Base-by-base conservation (phyloP, 2,888 invertebrate species). In the Athalia cordata region DNA sequence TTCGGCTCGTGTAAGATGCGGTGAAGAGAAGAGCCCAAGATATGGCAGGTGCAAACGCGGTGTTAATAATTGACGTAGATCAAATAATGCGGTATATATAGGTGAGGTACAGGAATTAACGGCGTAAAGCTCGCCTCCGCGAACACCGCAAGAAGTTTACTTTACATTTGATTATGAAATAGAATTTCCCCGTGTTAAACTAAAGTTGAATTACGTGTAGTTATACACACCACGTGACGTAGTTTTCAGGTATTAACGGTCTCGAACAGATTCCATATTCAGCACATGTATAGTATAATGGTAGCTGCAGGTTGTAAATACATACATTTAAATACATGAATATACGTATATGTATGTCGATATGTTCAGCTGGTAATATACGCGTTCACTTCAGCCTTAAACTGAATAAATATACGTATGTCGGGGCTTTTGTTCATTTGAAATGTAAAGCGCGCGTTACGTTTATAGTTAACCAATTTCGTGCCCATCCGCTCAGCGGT, bases 41-140 rank as follows among this genome's bases (percentile, higher is more conserved):
- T 55, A 55, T 55, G 8, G 50, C 13, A 13, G 29, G 29, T 29
- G 29, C 8, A 15, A 15, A 1, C 15, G 50, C 7, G 43, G 45
- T 66, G 66, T 50, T 50, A 67, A 67, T 67, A 67, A 67, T 67
- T 67, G 47, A 9, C 15, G 49, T n/a, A 50, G 13, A 67, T 67
- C 49, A 67, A 50, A 45, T 15, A 67, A 15, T 50, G 8, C 49
- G 47, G 5, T n/a, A n/a, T 9, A 43, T 62, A 9, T 62, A 3
- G 47, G 67, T 66, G 66, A n/a, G 47, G 29, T 29, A 29, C 29
- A 43, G 67, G 15, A 67, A 67, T 49, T 67, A 67, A 67, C 13
- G 50, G 50, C 15, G 11, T 15, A 67, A 67, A 15, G 50, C 50
- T 67, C 50, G 45, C 50, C 67, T 67, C 61, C 7, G 50, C 49